Evolutionary conservation across 2,797 vertebrate genomes (phyloP).

Genomic region (Oryzias sinensis): DNA sequence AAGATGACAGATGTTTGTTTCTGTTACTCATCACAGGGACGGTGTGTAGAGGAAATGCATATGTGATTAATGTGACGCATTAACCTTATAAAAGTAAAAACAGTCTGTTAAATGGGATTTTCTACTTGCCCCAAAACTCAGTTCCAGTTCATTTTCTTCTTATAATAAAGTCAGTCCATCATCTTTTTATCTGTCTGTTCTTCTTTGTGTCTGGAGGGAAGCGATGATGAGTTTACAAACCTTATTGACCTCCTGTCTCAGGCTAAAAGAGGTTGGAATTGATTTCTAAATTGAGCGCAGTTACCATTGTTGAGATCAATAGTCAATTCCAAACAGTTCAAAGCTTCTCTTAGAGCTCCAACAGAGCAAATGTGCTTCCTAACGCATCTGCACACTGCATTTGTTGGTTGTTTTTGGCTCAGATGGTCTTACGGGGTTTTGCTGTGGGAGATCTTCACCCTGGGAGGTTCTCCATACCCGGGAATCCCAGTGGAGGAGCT

Average conservation of each 20-base stretch:
- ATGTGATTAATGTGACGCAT: too few relatives aligned
- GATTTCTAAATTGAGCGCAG: conserved; percentile 22
- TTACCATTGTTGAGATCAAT: conserved; percentile 35
- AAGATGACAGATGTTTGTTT: conserved; percentile 17
- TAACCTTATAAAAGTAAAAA: too few relatives aligned
- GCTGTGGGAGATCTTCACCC: conserved; percentile 98
- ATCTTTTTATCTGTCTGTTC: background rate
- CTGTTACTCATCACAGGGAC: too few relatives aligned
- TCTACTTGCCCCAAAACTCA: too few relatives aligned
- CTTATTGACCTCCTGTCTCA: conserved; percentile 32
- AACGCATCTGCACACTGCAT: conserved; percentile 11
- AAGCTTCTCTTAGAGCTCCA: too few relatives aligned
- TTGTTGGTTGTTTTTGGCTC: conserved; percentile 26
- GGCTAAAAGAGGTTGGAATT: conserved; percentile 17
- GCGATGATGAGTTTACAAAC: conserved; percentile 16
- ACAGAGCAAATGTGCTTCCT: background rate
- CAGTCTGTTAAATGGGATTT: too few relatives aligned
- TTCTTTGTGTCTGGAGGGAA: conserved; percentile 3
- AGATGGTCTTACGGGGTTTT: conserved; percentile 99
- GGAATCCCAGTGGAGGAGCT: conserved; percentile 98
- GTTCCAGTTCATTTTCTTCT: background rate
- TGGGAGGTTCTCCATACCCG: conserved; percentile 95
- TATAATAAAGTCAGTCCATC: background rate
- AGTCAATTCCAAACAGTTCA: background rate
- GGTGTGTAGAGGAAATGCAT: too few relatives aligned